Base-by-base conservation (phyloP, 37 sponge, comb jelly and placozoan genomes). In the Oopsacas minuta region DNA sequence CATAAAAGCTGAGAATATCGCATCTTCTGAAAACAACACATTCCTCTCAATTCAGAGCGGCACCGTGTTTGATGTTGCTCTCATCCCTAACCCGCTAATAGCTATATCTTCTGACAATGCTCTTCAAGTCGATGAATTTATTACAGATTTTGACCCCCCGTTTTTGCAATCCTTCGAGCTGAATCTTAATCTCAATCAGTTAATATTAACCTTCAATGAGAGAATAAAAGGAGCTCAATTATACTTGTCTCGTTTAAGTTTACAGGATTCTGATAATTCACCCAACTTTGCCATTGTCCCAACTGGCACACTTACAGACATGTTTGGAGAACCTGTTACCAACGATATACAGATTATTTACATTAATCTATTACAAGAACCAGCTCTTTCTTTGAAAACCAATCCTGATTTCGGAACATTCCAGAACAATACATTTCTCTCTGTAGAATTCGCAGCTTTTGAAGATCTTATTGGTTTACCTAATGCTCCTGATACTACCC, bases 91-190 rank as follows among this genome's bases (percentile, higher is more conserved):
- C 83, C 52, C 85, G 83, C 86, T 94, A 1, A 61, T 95, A 25
- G 96, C 93, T 35, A 85, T 95, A 23, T 89, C 91, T 49, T 89
- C 92, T 85, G 91, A 90, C 1, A 95, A 95, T 83, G 93, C 96
- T 0, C 36, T 95, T 10, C 86, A 85, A 52, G 93, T 87, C 36
- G 36, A 37, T 20, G 39, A 1, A 20, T 90, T 91, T 30, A 85
- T 86, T 8, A 84, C 86, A 38, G 96, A 95, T 85, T 49, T 36
- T 0, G 84, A 89, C 35, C 90, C 91, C 36, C 96, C 96, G 28
- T 52, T 52, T 37, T 84, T 95, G 0, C 81, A 81, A 0, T 32
- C 38, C 28, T 91, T 90, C 61, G 85, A 82, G 38, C 85, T 95
- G n/a, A 93, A 95, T 61, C 82, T 95, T 37, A 83, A 95, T 38